Evolutionary conservation across 2,113 vertebrate genomes (phyloP).

Genomic region (Siniperca chuatsi): DNA sequence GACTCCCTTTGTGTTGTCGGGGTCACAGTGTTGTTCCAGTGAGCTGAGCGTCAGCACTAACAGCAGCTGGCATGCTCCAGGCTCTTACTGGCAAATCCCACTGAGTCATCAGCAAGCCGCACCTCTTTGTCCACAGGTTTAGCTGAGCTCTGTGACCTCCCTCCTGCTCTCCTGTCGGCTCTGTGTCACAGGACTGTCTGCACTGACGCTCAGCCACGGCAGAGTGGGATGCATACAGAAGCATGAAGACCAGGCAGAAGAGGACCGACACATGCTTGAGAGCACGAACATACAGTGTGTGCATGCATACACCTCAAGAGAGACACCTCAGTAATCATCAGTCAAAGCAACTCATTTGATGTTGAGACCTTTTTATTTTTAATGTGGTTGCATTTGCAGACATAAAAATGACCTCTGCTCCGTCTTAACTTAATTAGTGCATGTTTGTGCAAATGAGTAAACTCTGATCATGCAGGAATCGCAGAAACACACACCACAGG

Average conservation of each 20-base stretch:
- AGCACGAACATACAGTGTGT: neutral
- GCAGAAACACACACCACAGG: neutral
- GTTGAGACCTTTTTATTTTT: neutral
- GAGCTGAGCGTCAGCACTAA: constrained; percentile 76
- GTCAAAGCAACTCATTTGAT: neutral
- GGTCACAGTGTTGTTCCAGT: constrained; percentile 67
- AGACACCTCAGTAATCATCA: neutral
- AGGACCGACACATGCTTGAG: neutral
- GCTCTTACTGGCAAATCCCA: constrained; percentile 68
- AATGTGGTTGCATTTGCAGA: neutral
- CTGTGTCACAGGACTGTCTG: neutral
- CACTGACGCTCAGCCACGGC: neutral
- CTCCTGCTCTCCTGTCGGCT: constrained; percentile 1
- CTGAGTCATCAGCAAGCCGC: constrained; percentile 77
- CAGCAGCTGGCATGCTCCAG: constrained; percentile 61
- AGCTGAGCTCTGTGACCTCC: constrained; percentile 53
- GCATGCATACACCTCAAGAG: neutral
- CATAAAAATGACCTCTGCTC: neutral
- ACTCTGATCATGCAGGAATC: neutral
- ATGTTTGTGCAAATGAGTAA: no score
- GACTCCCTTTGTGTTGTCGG: constrained; percentile 67
- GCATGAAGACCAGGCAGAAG: neutral
- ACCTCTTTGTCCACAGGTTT: constrained; percentile 74
- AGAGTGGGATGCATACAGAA: neutral
- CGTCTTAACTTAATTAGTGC: neutral